Conservation (phyloP, 1,140 invertebrate genomes). For the Lepidurus packardi region DNA sequence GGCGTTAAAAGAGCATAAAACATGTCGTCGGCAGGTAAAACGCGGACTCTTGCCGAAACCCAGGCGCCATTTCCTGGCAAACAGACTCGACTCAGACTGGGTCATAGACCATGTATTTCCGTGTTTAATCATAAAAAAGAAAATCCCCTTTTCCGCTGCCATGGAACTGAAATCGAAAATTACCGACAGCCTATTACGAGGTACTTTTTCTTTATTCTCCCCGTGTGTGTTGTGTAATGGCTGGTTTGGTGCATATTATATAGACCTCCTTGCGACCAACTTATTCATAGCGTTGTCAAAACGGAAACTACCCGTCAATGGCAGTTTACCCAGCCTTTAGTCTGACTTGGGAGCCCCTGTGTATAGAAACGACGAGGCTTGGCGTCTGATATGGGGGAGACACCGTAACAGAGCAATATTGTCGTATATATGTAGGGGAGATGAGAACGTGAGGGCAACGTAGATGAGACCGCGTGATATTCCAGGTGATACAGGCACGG, state of each 20-base stretch:
- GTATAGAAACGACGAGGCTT: too few species aligned
- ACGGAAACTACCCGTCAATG: constrained; percentile 17
- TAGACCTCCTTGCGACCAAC: neutral
- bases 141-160: too few species aligned
- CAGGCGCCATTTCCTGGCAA: too few species aligned
- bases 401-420: neutral
- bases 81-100: too few species aligned
- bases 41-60: neutral
- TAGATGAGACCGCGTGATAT: neutral
- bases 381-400: too few species aligned
- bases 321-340: neutral
- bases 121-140: too few species aligned
- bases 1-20: constrained; percentile 19
- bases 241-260: neutral
- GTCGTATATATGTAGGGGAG: neutral
- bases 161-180: too few species aligned
- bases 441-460: neutral
- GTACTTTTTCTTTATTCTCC: neutral
- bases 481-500: neutral
- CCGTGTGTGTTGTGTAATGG: neutral
- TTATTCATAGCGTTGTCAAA: constrained; percentile 22
- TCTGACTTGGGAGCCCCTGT: too few species aligned
- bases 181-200: too few species aligned
- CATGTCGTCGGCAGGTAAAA: constrained; percentile 7
- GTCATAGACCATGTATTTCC: too few species aligned